A percentile compares a stretch with the other conserved stretches of the same genome.
Conservation (phyloP, 2,888 invertebrate species). For the Noctua pronuba region DNA sequence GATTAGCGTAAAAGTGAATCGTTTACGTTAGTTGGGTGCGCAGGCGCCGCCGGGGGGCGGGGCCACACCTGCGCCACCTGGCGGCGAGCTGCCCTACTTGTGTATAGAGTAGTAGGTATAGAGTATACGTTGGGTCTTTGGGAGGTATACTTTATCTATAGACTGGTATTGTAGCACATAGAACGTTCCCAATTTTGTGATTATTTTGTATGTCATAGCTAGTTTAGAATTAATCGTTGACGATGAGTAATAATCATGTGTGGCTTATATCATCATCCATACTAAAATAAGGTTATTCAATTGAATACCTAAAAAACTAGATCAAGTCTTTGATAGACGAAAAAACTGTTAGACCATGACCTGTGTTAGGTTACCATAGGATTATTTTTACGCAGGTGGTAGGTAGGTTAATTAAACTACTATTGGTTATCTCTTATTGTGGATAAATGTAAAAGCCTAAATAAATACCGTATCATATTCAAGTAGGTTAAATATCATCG, state of each 20-base stretch:
- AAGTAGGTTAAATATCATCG: not conserved
- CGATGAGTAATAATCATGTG: not conserved
- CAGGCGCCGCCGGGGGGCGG: constrained; percentile 66
- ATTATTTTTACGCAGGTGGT: not conserved
- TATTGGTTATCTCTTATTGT: not conserved
- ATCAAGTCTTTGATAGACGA: not conserved
- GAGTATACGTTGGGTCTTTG: constrained; percentile 19
- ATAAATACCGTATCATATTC: not conserved
- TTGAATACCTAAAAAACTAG: not conserved
- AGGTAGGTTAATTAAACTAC: not conserved
- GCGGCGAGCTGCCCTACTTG: constrained; percentile 64
- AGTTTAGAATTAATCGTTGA: not conserved
- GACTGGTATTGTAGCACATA: not conserved
- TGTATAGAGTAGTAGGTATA: constrained; percentile 28
- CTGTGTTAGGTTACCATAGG: not conserved
- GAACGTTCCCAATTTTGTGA: not conserved
- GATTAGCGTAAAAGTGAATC: constrained; percentile 61
- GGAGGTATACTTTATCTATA: constrained; percentile 23
- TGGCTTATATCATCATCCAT: not conserved
- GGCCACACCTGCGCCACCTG: constrained; percentile 68
- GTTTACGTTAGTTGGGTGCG: constrained; percentile 58
- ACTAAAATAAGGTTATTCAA: not conserved
- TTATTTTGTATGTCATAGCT: not conserved
- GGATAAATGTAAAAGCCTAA: not conserved
- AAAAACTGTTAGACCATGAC: not conserved